These are phyloP conservation scores for Aphaenogaster floridana DNA, from an alignment of 1,140 invertebrate genomes.

Conservation along the genomic window DNA sequence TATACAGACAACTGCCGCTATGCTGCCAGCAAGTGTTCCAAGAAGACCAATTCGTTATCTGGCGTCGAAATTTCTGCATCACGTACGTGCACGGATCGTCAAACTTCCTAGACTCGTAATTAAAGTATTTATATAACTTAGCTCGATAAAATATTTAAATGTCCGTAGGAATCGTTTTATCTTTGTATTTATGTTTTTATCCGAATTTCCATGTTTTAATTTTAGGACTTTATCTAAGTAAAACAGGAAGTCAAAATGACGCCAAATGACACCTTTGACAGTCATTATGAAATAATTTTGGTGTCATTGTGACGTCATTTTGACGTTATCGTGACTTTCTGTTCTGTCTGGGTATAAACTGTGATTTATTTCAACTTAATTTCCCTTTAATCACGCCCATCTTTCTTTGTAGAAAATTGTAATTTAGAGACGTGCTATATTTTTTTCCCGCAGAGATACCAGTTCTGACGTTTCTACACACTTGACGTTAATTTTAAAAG, in stretches of 20 bases:
- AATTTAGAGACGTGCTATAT: not conserved
- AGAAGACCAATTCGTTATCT: slow-evolving; percentile 77
- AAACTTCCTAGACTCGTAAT: slow-evolving; percentile 68
- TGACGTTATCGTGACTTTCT: too few species aligned
- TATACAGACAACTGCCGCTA: slow-evolving; percentile 72
- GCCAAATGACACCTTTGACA: too few species aligned
- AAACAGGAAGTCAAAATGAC: too few species aligned
- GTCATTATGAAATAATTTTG: too few species aligned
- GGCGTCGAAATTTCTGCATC: slow-evolving; percentile 73
- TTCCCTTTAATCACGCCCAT: not conserved
- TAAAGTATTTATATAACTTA: not conserved
- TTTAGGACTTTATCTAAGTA: not conserved
- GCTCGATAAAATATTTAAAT: not conserved
- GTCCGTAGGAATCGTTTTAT: not conserved
- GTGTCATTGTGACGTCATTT: too few species aligned
- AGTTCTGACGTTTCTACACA: not conserved
- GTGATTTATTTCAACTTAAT: not conserved
- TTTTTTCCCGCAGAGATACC: not conserved
- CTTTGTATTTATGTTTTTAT: not conserved
- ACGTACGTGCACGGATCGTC: slow-evolving; percentile 71
- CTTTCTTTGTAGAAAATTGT: not conserved
- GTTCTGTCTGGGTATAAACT: not conserved
- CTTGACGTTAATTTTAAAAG: slow-evolving; percentile 21
- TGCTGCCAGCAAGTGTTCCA: slow-evolving; percentile 65
- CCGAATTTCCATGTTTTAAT: not conserved